Percentiles rank a stretch among this genome's conserved stretches.
Conservation (phyloP, 2,113 vertebrate genomes). For the Saccopteryx leptura region DNA sequence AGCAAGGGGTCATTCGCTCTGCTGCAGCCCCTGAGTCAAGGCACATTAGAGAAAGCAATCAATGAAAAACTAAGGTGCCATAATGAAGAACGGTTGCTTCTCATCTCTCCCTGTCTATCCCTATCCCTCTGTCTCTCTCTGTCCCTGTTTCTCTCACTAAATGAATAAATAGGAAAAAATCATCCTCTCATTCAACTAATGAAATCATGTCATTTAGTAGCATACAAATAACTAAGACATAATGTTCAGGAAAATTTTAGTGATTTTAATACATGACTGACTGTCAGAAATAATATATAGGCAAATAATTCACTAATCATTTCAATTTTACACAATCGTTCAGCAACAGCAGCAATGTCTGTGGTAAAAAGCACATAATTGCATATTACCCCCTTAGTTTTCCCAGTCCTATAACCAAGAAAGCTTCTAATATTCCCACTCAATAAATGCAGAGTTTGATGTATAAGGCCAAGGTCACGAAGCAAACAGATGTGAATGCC, state of each 20-base stretch:
- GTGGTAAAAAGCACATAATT: conserved; percentile 44
- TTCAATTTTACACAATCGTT: conserved; percentile 45
- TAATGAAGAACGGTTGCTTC: too few relatives aligned
- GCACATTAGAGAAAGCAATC: too few relatives aligned
- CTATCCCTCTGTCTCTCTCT: too few relatives aligned
- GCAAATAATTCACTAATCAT: conserved; percentile 42
- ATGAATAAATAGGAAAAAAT: not conserved
- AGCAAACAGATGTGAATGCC: conserved; percentile 18
- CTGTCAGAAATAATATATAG: not conserved
- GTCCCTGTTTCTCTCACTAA: too few relatives aligned
- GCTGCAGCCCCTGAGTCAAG: too few relatives aligned
- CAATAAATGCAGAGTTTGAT: conserved; percentile 58
- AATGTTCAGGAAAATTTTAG: conserved; percentile 42
- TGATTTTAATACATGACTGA: conserved; percentile 35
- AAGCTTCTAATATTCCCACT: conserved; percentile 12
- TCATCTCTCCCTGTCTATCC: too few relatives aligned
- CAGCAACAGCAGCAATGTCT: conserved; percentile 6
- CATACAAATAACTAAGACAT: conserved; percentile 34
- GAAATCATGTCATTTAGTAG: conserved; percentile 43
- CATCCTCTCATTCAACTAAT: conserved; percentile 45
- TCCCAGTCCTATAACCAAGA: not conserved
- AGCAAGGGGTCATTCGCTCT: too few relatives aligned
- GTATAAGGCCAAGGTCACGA: conserved; percentile 55
- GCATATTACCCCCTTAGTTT: conserved; percentile 41
- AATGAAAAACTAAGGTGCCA: too few relatives aligned